Evolutionary conservation across 2,888 invertebrate species (phyloP).

Genomic region (Harmothoe impar): DNA sequence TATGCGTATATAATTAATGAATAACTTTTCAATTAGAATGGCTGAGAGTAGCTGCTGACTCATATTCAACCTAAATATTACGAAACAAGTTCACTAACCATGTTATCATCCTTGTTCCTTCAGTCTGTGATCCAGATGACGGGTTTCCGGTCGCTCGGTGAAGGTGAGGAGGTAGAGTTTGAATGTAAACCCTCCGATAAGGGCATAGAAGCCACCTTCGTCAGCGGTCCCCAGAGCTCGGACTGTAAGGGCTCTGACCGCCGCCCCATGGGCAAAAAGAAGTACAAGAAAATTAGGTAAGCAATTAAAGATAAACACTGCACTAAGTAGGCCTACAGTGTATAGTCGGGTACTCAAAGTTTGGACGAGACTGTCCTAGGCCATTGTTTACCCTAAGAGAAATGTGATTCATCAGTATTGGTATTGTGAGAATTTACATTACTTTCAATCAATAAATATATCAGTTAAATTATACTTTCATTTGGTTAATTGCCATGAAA

Average conservation of each 20-base stretch:
- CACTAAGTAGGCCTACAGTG: not conserved
- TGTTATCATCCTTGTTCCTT: not conserved
- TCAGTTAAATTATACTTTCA: too few species aligned
- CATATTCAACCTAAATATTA: too few species aligned
- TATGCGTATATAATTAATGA: too few species aligned
- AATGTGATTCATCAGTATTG: too few species aligned
- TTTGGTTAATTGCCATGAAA: too few species aligned
- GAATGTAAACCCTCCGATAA: conserved; percentile 92
- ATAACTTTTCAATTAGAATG: too few species aligned
- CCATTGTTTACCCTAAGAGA: too few species aligned
- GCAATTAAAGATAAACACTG: too few species aligned
- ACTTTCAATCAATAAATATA: too few species aligned
- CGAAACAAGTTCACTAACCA: too few species aligned
- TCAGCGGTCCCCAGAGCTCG: conserved; percentile 90
- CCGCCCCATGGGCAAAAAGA: conserved; percentile 91
- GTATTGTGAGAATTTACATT: too few species aligned
- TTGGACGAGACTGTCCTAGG: not conserved
- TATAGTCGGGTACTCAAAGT: not conserved
- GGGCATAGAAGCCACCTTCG: conserved; percentile 93
- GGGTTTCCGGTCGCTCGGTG: conserved; percentile 93
- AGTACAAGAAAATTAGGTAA: conserved; percentile 93
- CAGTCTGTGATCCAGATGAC: conserved; percentile 96
- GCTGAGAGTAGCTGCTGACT: too few species aligned
- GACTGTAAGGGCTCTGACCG: conserved; percentile 93
- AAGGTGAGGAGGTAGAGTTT: conserved; percentile 94